These are phyloP conservation scores for Lacerta viridis DNA, from an alignment of 2,797 vertebrate species.

Conservation along the genomic window DNA sequence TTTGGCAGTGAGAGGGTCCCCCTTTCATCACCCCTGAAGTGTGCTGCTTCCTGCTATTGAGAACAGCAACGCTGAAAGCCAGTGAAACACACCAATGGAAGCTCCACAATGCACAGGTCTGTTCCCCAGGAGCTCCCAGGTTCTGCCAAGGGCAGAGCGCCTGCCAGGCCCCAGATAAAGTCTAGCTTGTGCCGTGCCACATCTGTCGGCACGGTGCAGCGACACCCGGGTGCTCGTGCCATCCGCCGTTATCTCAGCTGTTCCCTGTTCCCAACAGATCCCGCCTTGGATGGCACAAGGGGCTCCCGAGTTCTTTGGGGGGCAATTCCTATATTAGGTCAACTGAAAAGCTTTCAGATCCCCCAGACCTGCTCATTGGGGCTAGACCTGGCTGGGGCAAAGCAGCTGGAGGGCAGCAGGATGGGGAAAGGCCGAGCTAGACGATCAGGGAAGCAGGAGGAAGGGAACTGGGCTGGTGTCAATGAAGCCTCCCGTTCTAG, in stretches of 20 bases:
- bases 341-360: no score
- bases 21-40: slow-evolving; percentile 38
- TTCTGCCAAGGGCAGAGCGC: slow-evolving; percentile 52
- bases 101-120: slow-evolving; percentile 64
- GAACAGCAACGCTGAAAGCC: slow-evolving; percentile 56
- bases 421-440: no score
- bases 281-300: no score
- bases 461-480: no score
- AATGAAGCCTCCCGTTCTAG: no score
- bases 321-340: no score
- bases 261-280: no score
- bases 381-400: background rate
- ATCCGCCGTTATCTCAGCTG: background rate
- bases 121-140: slow-evolving; percentile 67
- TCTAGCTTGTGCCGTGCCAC: slow-evolving; percentile 27
- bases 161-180: slow-evolving; percentile 57
- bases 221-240: no score
- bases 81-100: slow-evolving; percentile 51
- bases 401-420: background rate
- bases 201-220: slow-evolving; percentile 60
- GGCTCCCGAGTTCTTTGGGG: background rate
- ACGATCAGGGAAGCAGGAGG: no score
- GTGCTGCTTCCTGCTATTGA: slow-evolving; percentile 62
- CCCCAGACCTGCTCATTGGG: no score
- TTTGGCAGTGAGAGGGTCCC: slow-evolving; percentile 53